Evolutionary conservation across 2,797 vertebrate genomes (phyloP).

Genomic region (Danionella dracula): DNA sequence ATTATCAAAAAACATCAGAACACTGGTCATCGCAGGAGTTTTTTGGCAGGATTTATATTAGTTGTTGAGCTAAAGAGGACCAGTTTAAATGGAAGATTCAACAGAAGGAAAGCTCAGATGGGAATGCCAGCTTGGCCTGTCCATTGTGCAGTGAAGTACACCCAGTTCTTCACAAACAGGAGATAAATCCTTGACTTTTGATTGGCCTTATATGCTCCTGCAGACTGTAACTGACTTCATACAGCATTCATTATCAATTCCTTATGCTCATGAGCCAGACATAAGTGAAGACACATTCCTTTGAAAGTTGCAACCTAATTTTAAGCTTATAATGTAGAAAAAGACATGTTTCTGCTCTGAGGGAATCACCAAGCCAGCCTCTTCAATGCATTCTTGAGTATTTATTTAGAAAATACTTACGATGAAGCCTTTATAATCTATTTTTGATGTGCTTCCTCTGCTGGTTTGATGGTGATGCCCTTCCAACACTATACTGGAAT

Average conservation of each 20-base stretch:
- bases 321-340: background rate
- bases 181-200: conserved; percentile 29
- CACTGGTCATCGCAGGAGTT: too few relatives aligned
- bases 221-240: conserved; percentile 20
- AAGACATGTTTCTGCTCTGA: conserved; percentile 12
- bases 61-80: too few relatives aligned
- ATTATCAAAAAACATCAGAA: too few relatives aligned
- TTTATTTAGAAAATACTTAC: conserved; percentile 31
- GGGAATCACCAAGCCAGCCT: conserved; percentile 1
- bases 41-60: too few relatives aligned
- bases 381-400: background rate
- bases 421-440: conserved; percentile 29
- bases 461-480: conserved; percentile 6
- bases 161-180: background rate
- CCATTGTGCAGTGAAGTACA: conserved; percentile 4
- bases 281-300: conserved; percentile 27
- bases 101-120: conserved; percentile 26
- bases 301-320: conserved; percentile 5
- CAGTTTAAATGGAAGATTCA: conserved; percentile 1
- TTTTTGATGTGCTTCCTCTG: conserved; percentile 38
- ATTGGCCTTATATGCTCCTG: background rate
- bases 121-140: conserved; percentile 22
- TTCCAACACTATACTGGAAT: conserved; percentile 8
- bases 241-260: background rate
- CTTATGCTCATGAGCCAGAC: background rate